phyloP scores from a whole-genome alignment of 2,797 vertebrate genomes.

The Halcyon chelicuti region DNA sequence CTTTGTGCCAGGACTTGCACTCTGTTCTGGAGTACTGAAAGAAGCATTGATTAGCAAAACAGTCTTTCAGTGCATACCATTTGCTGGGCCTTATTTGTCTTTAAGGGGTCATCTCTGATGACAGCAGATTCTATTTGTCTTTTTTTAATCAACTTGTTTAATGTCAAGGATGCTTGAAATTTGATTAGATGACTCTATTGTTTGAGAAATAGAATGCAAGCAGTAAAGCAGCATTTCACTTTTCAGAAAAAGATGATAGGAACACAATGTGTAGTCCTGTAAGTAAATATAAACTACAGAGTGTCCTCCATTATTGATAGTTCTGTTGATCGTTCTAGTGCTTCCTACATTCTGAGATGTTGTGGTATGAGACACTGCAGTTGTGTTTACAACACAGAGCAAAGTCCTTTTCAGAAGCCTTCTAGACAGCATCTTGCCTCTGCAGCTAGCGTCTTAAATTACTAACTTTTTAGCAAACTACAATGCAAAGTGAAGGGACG shows the following conservation, averaged over 20 bases:
- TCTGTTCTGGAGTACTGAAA: conserved; percentile 37
- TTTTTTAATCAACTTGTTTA: background rate
- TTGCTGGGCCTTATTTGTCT: conserved; percentile 45
- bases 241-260: background rate
- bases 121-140: background rate
- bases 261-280: background rate
- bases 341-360: background rate
- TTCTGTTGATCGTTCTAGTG: background rate
- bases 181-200: background rate
- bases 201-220: background rate
- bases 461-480: background rate
- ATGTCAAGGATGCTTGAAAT: background rate
- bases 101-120: conserved; percentile 33
- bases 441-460: background rate
- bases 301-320: background rate
- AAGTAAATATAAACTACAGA: background rate
- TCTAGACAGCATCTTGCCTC: no score
- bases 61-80: conserved; percentile 47
- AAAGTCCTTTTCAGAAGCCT: background rate
- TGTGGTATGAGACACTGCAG: background rate
- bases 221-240: background rate
- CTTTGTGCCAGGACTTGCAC: conserved; percentile 21
- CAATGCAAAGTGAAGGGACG: background rate
- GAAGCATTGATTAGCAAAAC: conserved; percentile 49
- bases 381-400: background rate